These are phyloP conservation scores for Drosophila obscura DNA, from an alignment of 1,140 invertebrate genomes.

Conservation along the genomic window DNA sequence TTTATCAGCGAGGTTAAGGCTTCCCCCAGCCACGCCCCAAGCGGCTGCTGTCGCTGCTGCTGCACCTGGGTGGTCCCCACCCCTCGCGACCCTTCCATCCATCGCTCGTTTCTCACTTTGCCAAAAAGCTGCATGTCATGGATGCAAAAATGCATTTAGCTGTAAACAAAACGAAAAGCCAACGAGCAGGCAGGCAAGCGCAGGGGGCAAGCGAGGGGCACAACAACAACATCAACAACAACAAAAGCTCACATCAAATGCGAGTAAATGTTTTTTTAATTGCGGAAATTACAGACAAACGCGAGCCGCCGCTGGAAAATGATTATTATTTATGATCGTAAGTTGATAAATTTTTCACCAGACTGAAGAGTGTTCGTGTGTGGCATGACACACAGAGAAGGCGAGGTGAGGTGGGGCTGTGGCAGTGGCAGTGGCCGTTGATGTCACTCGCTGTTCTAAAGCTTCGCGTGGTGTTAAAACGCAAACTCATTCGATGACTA, in stretches of 20 bases:
- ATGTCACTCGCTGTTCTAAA: slow-evolving; percentile 41
- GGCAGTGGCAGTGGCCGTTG: slow-evolving; percentile 7
- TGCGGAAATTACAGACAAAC: slow-evolving; percentile 82
- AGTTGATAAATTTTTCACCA: slow-evolving; percentile 76
- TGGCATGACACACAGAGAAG: slow-evolving; percentile 47
- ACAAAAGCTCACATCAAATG: slow-evolving; percentile 62
- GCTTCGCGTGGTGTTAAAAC: slow-evolving; percentile 20
- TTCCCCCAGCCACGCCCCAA: too few relatives aligned
- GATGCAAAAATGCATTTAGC: slow-evolving; percentile 59
- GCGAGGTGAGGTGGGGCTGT: too few relatives aligned
- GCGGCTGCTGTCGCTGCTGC: neutral
- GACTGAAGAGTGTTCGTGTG: slow-evolving; percentile 74
- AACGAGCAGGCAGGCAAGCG: slow-evolving; percentile 40
- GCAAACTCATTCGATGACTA: slow-evolving; percentile 45
- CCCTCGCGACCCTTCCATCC: neutral
- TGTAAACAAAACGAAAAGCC: slow-evolving; percentile 49
- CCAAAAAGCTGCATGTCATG: slow-evolving; percentile 53
- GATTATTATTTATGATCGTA: slow-evolving; percentile 80
- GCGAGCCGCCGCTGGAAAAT: slow-evolving; percentile 71
- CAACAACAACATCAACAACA: slow-evolving; percentile 6
- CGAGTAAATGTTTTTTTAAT: slow-evolving; percentile 83
- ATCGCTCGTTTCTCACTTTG: slow-evolving; percentile 10
- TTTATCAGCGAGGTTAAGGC: neutral
- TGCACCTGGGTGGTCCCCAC: slow-evolving; percentile 33
- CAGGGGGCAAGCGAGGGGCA: neutral